Base-by-base conservation (phyloP, 1,140 invertebrate species). In the Reticulitermes speratus region DNA sequence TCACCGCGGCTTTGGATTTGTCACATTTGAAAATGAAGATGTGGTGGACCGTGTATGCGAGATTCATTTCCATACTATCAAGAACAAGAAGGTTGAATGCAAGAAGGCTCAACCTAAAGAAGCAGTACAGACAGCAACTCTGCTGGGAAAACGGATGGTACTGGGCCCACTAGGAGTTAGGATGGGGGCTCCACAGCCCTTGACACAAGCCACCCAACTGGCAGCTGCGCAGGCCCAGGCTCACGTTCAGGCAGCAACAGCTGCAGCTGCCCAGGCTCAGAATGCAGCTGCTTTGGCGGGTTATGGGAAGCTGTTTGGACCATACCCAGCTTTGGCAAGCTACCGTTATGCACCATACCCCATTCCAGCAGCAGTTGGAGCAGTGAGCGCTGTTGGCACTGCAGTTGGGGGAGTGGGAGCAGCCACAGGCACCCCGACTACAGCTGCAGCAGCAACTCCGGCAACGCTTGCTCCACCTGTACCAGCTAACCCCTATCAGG, bases 81-180 rank as follows among this genome's bases (percentile, higher is more conserved):
- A 98, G 91, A 97, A 97, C 90, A 98, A 98, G 91, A 97, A 97
- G 91, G 96, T 97, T 52, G 97, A 98, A 90, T 97, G 97, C 91
- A 98, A 98, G 91, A 97, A 97, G 91, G 97, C 97, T 16, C 97
- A 97, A 91, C 97, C 97, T 6, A 98, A 98, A 90, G 97, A 98
- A 89, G 96, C 96, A 0, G 96, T 97, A 0, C 96, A 96, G 86
- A 94, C 94, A 38, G 94, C 94, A n/a, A 92, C 95, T 88, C 91
- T 96, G 23, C 91, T 96, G 9, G 94, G 95, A 84, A 96, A 96
- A 89, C 92, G 95, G 86, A 90, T 96, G 81, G 94, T 96, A 88
- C 88, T 90, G 82, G 94, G 94, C 44, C 94, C 94, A 0, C 88
- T 95, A 2, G 95, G 95, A n/a, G 93, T 95, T 16, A 91, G 94